Evolutionary conservation across 2,888 invertebrate species (phyloP), one percentile per base, ranked within the genome.

Genomic region (Tyria jacobaeae): DNA sequence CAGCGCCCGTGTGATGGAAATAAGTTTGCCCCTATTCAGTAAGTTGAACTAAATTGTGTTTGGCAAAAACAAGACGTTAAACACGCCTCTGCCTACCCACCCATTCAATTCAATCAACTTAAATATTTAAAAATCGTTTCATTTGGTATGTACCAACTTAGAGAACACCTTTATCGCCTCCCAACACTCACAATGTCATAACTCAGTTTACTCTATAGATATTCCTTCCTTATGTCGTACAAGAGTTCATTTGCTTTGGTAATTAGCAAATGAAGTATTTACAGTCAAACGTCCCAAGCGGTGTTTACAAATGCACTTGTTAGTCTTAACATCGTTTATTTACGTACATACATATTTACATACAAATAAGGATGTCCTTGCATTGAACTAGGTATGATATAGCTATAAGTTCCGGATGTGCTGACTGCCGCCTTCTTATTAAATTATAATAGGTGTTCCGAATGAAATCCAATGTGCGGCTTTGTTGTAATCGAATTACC

Each of bases 221-320:
- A 21, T 47, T 21, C 34, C 5, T 47, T 31, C 44, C 31, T 55
- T 27, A 24, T 55, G 53, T 25, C n/a, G 44, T 34, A 15, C 25
- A 3, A 12, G 37, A 27, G 49, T 58, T 49, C 57, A 62, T 62
- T 62, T 57, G 62, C 53, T 31, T 53, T 57, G 53, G 49, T 62
- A 57, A 57, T 62, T 57, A 62, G 31, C 48, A 24, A 49, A 27
- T 27, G 1, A 25, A 39, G 15, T 52, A 47, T 47, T 59, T 39
- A 31, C 21, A 27, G 34, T 27, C 35, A 48, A 37, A 48, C 47
- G 31, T 31, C 31, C 39, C 17, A 39, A 17, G 6, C 39, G 41
- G 39, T 54, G 39, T 54, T 54, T 27, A 25, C 37, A 41, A 54
- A 41, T 41, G 53, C 53, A 54, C 27, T 54, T 39, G 51, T 24